Percentiles rank a stretch among this genome's conserved stretches.
These are phyloP conservation scores for Pelodytes ibericus DNA, from an alignment of 2,797 vertebrate genomes.

Conservation along the genomic window DNA sequence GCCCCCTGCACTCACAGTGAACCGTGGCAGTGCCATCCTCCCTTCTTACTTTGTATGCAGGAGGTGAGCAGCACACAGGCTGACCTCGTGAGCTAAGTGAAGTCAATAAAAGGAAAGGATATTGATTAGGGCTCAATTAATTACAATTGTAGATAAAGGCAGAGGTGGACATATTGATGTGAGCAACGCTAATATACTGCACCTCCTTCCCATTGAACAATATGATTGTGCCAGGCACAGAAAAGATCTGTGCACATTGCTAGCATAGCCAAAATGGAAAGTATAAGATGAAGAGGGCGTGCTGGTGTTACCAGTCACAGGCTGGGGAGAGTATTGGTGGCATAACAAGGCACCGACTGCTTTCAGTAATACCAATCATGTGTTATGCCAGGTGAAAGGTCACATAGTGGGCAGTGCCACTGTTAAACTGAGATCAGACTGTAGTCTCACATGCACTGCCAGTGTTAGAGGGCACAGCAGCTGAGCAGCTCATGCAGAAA, in stretches of 20 bases:
- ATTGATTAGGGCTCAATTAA: slow-evolving; percentile 52
- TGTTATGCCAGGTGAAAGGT: background rate
- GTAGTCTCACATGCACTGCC: background rate
- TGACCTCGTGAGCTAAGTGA: slow-evolving; percentile 30
- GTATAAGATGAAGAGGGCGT: background rate
- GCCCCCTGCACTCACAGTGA: background rate
- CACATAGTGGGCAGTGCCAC: slow-evolving; percentile 7
- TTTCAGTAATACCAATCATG: background rate
- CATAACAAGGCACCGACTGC: background rate
- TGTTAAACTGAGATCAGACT: background rate
- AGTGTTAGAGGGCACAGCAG: slow-evolving; percentile 35
- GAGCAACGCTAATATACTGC: slow-evolving; percentile 46
- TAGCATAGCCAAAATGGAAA: background rate
- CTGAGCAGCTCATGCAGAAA: slow-evolving; percentile 41
- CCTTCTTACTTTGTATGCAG: slow-evolving; percentile 22
- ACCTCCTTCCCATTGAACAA: slow-evolving; percentile 19
- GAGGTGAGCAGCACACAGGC: slow-evolving; percentile 20
- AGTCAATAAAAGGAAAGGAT: slow-evolving; percentile 52
- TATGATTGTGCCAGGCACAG: background rate
- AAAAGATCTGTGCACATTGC: background rate
- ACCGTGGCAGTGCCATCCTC: slow-evolving; percentile 6
- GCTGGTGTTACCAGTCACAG: background rate
- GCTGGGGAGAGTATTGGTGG: background rate
- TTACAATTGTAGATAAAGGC: slow-evolving; percentile 54
- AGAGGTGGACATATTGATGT: slow-evolving; percentile 45